Percentiles rank a stretch among this genome's conserved stretches.
Conservation (phyloP, 2,797 vertebrate genomes). For the Muscicapa comitata region DNA sequence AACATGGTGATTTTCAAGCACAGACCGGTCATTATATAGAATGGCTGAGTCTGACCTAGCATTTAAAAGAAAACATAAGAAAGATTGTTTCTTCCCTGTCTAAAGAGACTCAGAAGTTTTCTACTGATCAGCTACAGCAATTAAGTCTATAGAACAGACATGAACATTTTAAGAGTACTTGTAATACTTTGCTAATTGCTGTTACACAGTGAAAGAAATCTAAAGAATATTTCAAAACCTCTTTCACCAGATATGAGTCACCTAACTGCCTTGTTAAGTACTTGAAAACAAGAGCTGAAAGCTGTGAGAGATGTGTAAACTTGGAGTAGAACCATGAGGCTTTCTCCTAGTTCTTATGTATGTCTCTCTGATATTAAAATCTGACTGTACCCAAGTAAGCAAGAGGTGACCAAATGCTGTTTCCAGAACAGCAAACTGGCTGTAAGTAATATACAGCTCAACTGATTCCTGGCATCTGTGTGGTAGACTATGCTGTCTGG, state of each 20-base stretch:
- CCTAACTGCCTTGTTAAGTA: background rate
- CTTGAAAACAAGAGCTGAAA: background rate
- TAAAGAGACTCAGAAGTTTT: background rate
- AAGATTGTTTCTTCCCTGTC: background rate
- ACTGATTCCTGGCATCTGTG: background rate
- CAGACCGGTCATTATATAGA: constrained; percentile 92
- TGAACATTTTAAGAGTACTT: background rate
- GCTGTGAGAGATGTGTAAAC: background rate
- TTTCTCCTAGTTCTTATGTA: background rate
- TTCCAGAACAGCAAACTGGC: background rate
- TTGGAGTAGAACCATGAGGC: background rate
- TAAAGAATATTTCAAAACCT: background rate
- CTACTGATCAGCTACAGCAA: background rate
- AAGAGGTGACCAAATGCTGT: background rate
- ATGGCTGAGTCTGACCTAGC: constrained; percentile 91
- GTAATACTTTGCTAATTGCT: background rate
- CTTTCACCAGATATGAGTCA: background rate
- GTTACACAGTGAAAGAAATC: background rate
- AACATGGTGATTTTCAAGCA: constrained; percentile 93
- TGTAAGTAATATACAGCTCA: background rate
- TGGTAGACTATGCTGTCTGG: background rate
- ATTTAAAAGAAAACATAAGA: constrained; percentile 31
- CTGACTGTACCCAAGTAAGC: background rate
- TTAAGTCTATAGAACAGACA: background rate
- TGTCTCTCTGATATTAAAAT: background rate